phyloP scores from a whole-genome alignment of 2,797 vertebrate genomes.

The Gadopsis marmoratus region DNA sequence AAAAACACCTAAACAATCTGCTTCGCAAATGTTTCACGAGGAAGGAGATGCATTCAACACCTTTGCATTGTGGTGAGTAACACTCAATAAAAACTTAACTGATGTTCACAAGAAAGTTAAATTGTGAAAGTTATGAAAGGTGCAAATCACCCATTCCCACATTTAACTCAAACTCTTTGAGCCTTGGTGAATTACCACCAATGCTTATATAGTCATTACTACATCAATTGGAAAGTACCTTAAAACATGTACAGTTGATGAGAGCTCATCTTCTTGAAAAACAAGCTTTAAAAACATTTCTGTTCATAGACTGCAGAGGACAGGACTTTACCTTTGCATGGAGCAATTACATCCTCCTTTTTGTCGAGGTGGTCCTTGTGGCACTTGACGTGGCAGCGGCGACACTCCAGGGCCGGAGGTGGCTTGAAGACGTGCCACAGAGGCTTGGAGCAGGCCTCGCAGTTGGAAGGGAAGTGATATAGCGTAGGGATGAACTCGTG shows the following conservation, averaged over 20 bases:
- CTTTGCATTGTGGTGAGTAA: background rate
- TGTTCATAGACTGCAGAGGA: background rate
- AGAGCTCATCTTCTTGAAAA: background rate
- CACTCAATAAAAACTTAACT: background rate
- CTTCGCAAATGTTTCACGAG: background rate
- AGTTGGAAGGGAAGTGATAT: slow-evolving; percentile 99
- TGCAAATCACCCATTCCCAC: background rate
- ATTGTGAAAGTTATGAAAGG: too few relatives aligned
- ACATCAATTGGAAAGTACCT: background rate
- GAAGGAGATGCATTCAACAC: background rate
- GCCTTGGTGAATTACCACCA: background rate
- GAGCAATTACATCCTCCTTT: slow-evolving; percentile 97
- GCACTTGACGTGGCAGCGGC: slow-evolving; percentile 99
- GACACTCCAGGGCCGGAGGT: slow-evolving; percentile 95
- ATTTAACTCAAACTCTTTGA: background rate
- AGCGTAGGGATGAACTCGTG: slow-evolving; percentile 99
- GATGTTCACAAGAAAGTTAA: background rate
- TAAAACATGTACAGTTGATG: background rate
- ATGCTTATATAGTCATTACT: background rate
- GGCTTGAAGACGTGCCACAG: slow-evolving; percentile 99
- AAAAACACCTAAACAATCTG: background rate
- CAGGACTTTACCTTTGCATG: slow-evolving; percentile 93
- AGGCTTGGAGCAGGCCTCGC: slow-evolving; percentile 98
- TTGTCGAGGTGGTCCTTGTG: slow-evolving; percentile 99
- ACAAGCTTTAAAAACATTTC: background rate